These are phyloP conservation scores for Chromis chromis DNA, from an alignment of 2,797 vertebrate species.

Conservation along the genomic window DNA sequence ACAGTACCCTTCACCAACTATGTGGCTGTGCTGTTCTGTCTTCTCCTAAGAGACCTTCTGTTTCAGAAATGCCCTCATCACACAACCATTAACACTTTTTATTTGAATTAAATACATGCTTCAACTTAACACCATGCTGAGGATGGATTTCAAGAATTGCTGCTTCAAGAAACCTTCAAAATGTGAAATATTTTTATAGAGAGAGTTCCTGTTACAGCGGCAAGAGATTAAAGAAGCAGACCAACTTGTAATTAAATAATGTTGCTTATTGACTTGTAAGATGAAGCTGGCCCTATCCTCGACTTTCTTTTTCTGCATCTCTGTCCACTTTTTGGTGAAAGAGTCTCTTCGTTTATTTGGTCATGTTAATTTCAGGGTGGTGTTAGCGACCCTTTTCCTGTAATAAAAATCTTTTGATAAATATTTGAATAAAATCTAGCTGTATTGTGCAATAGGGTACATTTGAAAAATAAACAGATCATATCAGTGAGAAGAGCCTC, in stretches of 20 bases:
- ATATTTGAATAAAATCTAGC: constrained; percentile 70
- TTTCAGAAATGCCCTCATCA: neutral
- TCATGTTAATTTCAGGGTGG: constrained; percentile 55
- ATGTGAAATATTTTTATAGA: constrained; percentile 54
- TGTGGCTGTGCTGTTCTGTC: constrained; percentile 8
- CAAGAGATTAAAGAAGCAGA: constrained; percentile 1
- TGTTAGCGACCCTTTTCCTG: constrained; percentile 57
- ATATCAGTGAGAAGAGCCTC: constrained; percentile 54
- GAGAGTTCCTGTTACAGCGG: constrained; percentile 17
- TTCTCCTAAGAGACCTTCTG: constrained; percentile 9
- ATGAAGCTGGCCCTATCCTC: constrained; percentile 8
- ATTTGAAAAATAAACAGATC: constrained; percentile 79
- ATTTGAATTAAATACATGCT: neutral
- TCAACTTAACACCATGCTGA: neutral
- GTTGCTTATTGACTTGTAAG: constrained; percentile 25
- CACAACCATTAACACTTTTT: too few species aligned
- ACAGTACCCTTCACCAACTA: constrained; percentile 24
- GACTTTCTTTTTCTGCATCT: constrained; percentile 30
- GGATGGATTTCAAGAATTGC: constrained; percentile 21
- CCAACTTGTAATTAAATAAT: constrained; percentile 28
- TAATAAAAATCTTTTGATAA: constrained; percentile 70
- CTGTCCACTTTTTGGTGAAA: constrained; percentile 34
- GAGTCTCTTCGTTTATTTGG: constrained; percentile 36
- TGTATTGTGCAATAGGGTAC: constrained; percentile 74
- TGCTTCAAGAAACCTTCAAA: constrained; percentile 7